Conservation (phyloP, 2,888 invertebrate species). For the Dusona sp. region DNA sequence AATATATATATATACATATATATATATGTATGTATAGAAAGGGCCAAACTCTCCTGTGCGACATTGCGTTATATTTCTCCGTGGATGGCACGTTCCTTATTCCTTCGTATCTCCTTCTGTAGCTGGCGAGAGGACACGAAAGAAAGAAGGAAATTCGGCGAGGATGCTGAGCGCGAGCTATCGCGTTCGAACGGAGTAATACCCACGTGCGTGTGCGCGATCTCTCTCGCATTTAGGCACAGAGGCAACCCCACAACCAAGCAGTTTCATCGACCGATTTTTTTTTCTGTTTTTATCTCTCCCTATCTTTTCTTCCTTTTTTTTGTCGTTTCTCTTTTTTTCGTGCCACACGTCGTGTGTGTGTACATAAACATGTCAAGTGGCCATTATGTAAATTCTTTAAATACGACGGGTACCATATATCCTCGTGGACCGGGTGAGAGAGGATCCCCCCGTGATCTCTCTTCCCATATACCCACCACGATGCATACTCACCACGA, state of each 20-base stretch:
- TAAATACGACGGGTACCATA: constrained; percentile 82
- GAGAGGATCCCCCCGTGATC: constrained; percentile 45
- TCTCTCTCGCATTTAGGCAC: constrained; percentile 29
- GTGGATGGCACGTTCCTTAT: constrained; percentile 47
- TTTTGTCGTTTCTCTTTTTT: constrained; percentile 15
- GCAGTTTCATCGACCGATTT: constrained; percentile 28
- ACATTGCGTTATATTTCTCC: constrained; percentile 77
- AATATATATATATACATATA: background rate
- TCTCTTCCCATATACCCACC: constrained; percentile 38
- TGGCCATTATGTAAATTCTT: constrained; percentile 84
- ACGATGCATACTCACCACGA: constrained; percentile 23
- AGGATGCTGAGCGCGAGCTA: constrained; percentile 21
- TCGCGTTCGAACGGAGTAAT: constrained; percentile 35
- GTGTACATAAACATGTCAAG: constrained; percentile 84
- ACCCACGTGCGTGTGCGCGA: constrained; percentile 25
- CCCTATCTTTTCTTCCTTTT: background rate
- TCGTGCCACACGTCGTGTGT: constrained; percentile 66
- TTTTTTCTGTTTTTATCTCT: constrained; percentile 10
- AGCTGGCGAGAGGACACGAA: constrained; percentile 11
- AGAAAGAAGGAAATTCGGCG: constrained; percentile 44
- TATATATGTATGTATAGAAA: constrained; percentile 1
- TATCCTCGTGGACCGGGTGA: constrained; percentile 72
- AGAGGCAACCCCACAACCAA: background rate
- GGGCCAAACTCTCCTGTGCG: constrained; percentile 14
- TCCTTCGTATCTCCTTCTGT: constrained; percentile 44